These are phyloP conservation scores for Hypsopygia costalis DNA, from an alignment of 2,888 invertebrate genomes.

Conservation along the genomic window DNA sequence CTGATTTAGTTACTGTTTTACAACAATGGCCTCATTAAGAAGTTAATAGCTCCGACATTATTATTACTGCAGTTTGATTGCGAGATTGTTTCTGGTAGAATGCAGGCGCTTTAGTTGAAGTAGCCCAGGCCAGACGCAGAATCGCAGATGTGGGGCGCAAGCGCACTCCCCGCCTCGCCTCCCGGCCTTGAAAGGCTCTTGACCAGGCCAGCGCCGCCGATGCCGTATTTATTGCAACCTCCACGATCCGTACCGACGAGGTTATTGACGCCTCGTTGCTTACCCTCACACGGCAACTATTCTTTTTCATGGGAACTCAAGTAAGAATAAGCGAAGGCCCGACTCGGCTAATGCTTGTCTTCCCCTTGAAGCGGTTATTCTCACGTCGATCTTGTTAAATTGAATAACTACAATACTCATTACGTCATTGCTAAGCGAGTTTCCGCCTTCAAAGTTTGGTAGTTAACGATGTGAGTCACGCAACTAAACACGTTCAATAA, in stretches of 20 bases:
- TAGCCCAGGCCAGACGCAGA: conserved; percentile 55
- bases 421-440: conserved; percentile 73
- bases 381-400: conserved; percentile 73
- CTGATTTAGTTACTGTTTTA: conserved; percentile 7
- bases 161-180: conserved; percentile 71
- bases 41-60: conserved; percentile 10
- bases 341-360: conserved; percentile 46
- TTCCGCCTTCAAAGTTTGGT: conserved; percentile 75
- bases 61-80: conserved; percentile 13
- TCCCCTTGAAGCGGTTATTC: conserved; percentile 72
- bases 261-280: conserved; percentile 71
- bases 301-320: conserved; percentile 56
- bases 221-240: conserved; percentile 79
- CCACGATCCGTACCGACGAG: conserved; percentile 76
- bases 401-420: conserved; percentile 74
- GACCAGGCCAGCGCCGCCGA: conserved; percentile 74
- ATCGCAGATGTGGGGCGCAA: conserved; percentile 69
- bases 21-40: conserved; percentile 18
- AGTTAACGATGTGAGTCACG: conserved; percentile 74
- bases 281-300: conserved; percentile 49
- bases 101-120: conserved; percentile 61
- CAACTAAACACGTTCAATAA: conserved; percentile 59
- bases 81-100: conserved; percentile 47
- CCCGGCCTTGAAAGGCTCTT: conserved; percentile 80
- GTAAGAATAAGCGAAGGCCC: conserved; percentile 32